Evolutionary conservation across 2,113 vertebrate species (phyloP), one percentile per base, ranked within the genome.

Genomic region (Dromaius novaehollandiae): DNA sequence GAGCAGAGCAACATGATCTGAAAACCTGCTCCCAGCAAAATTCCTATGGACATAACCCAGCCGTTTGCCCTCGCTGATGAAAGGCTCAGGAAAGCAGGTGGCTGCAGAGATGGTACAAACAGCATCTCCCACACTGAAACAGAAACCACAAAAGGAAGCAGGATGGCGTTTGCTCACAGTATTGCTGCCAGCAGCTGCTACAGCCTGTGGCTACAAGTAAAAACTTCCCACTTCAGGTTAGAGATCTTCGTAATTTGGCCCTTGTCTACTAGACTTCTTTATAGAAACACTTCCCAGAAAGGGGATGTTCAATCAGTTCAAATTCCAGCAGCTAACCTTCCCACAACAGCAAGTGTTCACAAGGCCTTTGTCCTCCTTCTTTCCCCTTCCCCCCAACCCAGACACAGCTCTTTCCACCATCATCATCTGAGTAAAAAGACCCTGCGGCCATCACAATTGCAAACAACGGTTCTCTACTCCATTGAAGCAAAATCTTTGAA

Each of bases 91-190:
- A 96, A 99, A 99, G 76, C 99, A 99, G 66, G 99, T 98, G 36
- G 99, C 99, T 1, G 99, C 99, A 7, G 99, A 99, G 92, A 99
- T 99, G 88, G 99, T 99, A 96, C 99, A 99, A 40, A 99, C 83
- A 9, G 99, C 99, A 90, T 99, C 99, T 18, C 99, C 99, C 42
- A 99, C 99, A 58, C 99, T 99, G 90, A 56, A 98, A 96, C 30
- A 96, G 85, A 64, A 95, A 79, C 26, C 86, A 96, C 20, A 93
- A 6, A 86, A 44, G 24, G 13, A 63, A 28, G 77, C n/a, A 53
- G 38, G 38, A 66, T 44, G 1, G 4, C 32, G 17, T 66, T 90
- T 32, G 63, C 12, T 66, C 56, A 68, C 19, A 78, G 21, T 24
- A 44, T 9, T 92, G n/a, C 30, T 86, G 61, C 42, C 61, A 93